Evolutionary conservation across 2,797 vertebrate species (phyloP).

Genomic region (Vultur gryphus): DNA sequence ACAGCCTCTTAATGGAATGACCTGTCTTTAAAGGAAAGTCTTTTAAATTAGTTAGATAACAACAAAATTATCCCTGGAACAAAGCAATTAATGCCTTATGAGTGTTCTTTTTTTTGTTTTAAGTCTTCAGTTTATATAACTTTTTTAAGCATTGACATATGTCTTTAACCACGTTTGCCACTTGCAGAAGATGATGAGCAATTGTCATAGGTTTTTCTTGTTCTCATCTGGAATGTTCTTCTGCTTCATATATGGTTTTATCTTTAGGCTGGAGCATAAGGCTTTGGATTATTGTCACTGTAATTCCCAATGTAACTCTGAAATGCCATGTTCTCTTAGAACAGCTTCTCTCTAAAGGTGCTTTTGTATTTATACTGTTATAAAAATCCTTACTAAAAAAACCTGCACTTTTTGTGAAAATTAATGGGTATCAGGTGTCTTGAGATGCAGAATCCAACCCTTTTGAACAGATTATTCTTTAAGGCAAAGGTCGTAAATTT

Average conservation of each 20-base stretch:
- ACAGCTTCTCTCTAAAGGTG: neutral
- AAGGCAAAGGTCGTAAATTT: neutral
- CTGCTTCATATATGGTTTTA: neutral
- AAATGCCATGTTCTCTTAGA: neutral
- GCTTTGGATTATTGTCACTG: neutral
- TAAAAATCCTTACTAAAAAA: neutral
- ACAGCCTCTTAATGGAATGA: neutral
- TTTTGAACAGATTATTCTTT: neutral
- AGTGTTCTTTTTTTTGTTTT: neutral
- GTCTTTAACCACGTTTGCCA: neutral
- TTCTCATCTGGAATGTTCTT: neutral
- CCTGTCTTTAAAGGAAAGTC: neutral
- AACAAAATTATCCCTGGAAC: neutral
- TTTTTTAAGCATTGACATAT: neutral
- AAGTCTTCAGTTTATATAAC: neutral
- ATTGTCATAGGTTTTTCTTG: neutral
- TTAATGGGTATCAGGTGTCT: neutral
- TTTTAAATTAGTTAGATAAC: neutral
- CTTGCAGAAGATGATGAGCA: neutral
- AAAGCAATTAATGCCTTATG: neutral
- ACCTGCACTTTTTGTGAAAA: neutral
- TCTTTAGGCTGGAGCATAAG: neutral
- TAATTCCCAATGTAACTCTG: neutral
- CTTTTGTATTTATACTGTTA: neutral
- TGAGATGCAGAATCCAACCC: neutral